A percentile compares a stretch with the other conserved stretches of the same genome.
Conservation (phyloP, 2,113 vertebrate genomes). For the Australoheros scitulus region DNA sequence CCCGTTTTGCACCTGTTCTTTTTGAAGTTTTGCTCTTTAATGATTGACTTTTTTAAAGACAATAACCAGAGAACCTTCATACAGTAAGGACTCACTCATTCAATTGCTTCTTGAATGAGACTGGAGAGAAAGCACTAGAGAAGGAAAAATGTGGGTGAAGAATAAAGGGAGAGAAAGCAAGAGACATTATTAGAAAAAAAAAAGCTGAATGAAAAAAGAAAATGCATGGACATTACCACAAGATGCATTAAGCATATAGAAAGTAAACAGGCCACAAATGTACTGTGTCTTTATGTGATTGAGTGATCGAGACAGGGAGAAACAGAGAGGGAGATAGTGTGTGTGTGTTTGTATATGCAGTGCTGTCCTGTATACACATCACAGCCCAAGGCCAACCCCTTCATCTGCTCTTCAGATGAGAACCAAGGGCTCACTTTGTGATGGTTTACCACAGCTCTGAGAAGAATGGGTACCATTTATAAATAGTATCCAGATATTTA, state of each 20-base stretch:
- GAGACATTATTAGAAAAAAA: conserved; percentile 16
- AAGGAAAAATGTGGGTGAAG: neutral
- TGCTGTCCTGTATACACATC: conserved; percentile 28
- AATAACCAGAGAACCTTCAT: conserved; percentile 37
- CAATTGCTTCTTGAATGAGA: conserved; percentile 51
- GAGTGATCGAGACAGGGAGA: neutral
- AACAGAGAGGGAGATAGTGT: neutral
- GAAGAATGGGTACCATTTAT: conserved; percentile 51
- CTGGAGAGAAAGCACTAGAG: conserved; percentile 2
- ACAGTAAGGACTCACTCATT: conserved; percentile 50
- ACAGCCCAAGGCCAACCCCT: conserved; percentile 50
- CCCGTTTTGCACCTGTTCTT: conserved; percentile 19
- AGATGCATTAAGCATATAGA: conserved; percentile 14
- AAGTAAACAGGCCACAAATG: neutral
- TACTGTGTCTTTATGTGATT: neutral
- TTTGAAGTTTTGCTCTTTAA: conserved; percentile 4
- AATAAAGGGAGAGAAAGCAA: neutral
- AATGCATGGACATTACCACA: conserved; percentile 22
- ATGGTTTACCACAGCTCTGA: conserved; percentile 21
- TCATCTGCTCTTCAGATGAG: conserved; percentile 50
- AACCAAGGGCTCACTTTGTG: conserved; percentile 36
- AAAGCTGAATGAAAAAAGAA: conserved; percentile 43
- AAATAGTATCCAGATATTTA: conserved; percentile 58
- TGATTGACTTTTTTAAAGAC: neutral
- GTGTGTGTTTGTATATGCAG: neutral